Evolutionary conservation across 2,113 vertebrate genomes (phyloP).

Genomic region (Ciconia maguari): DNA sequence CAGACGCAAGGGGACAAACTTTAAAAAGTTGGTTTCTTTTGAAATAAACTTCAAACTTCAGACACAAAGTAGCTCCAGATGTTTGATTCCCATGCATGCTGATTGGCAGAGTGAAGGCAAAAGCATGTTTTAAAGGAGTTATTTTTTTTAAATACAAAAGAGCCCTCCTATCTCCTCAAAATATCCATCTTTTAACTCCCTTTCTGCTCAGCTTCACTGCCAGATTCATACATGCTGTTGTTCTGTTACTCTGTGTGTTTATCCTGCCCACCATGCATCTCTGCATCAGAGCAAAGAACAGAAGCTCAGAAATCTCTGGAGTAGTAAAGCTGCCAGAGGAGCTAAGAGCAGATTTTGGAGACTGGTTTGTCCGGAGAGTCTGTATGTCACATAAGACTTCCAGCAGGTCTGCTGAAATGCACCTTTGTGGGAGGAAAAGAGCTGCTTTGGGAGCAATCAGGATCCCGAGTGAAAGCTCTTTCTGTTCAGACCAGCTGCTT

Average conservation of each 20-base stretch:
- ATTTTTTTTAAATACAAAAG: not conserved
- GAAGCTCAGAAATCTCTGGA: conserved; percentile 36
- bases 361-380: not conserved
- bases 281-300: not conserved
- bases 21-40: not conserved
- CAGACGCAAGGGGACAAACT: not conserved
- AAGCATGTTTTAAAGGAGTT: not conserved
- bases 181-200: not conserved
- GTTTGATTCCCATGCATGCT: not conserved
- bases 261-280: not conserved
- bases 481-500: conserved; percentile 44
- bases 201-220: not conserved
- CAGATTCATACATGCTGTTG: not conserved
- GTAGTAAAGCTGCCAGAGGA: conserved; percentile 34
- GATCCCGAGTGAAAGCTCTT: not conserved
- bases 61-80: not conserved
- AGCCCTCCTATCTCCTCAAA: not conserved
- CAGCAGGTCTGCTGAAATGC: conserved; percentile 26
- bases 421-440: conserved; percentile 16
- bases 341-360: conserved; percentile 27
- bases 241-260: not conserved
- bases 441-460: not conserved
- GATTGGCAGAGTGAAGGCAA: not conserved
- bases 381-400: conserved; percentile 47
- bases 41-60: conserved; percentile 1